A percentile compares a stretch with the other conserved stretches of the same genome.
Conservation (phyloP, 2,797 vertebrate genomes). For the Cephalopachus bancanus region DNA sequence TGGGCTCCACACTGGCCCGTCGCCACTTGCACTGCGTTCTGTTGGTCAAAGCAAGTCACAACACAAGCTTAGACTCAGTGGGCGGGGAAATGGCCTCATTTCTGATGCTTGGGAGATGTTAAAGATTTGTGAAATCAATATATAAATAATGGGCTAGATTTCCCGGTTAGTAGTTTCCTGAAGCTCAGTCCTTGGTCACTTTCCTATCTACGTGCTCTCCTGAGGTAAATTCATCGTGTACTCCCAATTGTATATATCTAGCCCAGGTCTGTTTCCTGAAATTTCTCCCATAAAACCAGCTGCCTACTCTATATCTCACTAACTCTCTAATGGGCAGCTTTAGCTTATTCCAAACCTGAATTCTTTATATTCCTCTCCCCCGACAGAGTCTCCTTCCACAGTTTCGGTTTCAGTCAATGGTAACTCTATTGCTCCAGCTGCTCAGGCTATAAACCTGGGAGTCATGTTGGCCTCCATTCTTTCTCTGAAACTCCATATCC, state of each 20-base stretch:
- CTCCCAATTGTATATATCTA: background rate
- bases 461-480: background rate
- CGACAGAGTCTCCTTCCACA: background rate
- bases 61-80: background rate
- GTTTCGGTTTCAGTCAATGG: background rate
- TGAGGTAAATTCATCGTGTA: background rate
- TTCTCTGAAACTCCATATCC: background rate
- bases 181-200: background rate
- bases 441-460: background rate
- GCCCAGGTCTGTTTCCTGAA: background rate
- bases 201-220: background rate
- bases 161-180: background rate
- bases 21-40: background rate
- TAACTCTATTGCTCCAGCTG: background rate
- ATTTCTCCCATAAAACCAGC: background rate
- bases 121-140: background rate
- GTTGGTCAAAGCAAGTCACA: background rate
- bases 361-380: background rate
- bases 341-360: background rate
- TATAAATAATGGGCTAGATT: background rate
- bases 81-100: background rate
- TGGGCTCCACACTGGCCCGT: background rate
- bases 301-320: background rate
- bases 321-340: background rate
- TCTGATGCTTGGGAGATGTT: background rate